phyloP scores from a whole-genome alignment of 2,888 invertebrate genomes.

The Pollenia labialis region DNA sequence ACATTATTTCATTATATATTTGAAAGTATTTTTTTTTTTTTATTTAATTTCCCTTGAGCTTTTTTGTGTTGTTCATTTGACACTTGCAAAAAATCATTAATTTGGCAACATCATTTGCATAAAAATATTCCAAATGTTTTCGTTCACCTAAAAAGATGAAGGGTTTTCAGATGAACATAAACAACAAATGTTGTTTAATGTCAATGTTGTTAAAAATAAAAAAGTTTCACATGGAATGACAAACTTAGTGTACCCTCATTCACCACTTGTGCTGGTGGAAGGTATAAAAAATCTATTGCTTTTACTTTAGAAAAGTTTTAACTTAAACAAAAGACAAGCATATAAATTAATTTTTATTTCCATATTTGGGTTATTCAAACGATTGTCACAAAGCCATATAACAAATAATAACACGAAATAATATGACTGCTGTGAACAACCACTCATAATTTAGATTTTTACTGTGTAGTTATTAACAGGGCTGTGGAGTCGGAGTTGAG shows the following conservation, averaged over 20 bases:
- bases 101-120: neutral
- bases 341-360: slow-evolving; percentile 19
- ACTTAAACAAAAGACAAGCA: neutral
- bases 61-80: neutral
- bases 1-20: neutral
- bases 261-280: no score
- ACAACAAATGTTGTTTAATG: slow-evolving; percentile 30
- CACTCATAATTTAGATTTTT: no score
- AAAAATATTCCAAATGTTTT: slow-evolving; percentile 2
- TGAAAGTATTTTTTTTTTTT: neutral
- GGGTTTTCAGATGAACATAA: slow-evolving; percentile 6
- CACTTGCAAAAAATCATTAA: neutral
- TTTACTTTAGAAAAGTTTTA: slow-evolving; percentile 29
- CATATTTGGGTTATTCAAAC: no score
- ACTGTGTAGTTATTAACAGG: no score
- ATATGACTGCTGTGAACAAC: no score
- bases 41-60: neutral
- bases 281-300: neutral
- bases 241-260: neutral
- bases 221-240: no score
- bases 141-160: slow-evolving; percentile 8
- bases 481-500: no score
- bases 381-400: no score
- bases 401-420: no score
- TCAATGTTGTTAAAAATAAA: neutral